Base-by-base conservation (phyloP, 2,888 invertebrate genomes). In the Eurois occulta region DNA sequence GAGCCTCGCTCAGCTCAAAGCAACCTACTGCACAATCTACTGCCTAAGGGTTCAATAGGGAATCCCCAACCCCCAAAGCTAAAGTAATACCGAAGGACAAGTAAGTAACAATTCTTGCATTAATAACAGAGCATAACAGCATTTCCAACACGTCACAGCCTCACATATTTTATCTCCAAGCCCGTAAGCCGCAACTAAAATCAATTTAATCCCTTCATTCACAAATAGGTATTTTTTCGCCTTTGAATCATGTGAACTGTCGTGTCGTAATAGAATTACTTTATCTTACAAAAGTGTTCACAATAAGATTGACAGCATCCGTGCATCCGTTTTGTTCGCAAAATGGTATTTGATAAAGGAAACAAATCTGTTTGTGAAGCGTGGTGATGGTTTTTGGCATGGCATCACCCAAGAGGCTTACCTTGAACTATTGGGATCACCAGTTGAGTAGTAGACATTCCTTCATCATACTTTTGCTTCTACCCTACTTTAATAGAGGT, bases 171-270 rank as follows among this genome's bases (percentile, higher is more conserved):
- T 64, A 78, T 64, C 32, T 69, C 6, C n/a, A 78, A 77, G 77
- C 43, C 48, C 11, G 58, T 60, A 75, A 77, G 68, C 67, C 6
- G 10, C 41, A 24, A n/a, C 70, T 66, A 5, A 46, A 60, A 64
- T 18, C 55, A 55, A 21, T 70, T 0, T 41, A 79, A 71, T 79
- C 80, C 62, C 11, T 48, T 11, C 62, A 78, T 64, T 69, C 38
- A 48, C 41, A 38, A 80, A 66, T 41, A 58, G 16, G 18, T 32
- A 65, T 79, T 66, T 55, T n/a, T 35, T 38, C n/a, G 24, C 18
- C 10, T 32, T 3, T 8, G 8, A 43, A 35, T 52, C n/a, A n/a
- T 46, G 74, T 58, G 6, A 74, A 2, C 32, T 73, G 74, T 21
- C 32, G 21, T 16, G 35, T 5, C 2, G 8, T 62, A 32, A 18